Conservation (phyloP, 2,888 invertebrate species). For the Apamea anceps region DNA sequence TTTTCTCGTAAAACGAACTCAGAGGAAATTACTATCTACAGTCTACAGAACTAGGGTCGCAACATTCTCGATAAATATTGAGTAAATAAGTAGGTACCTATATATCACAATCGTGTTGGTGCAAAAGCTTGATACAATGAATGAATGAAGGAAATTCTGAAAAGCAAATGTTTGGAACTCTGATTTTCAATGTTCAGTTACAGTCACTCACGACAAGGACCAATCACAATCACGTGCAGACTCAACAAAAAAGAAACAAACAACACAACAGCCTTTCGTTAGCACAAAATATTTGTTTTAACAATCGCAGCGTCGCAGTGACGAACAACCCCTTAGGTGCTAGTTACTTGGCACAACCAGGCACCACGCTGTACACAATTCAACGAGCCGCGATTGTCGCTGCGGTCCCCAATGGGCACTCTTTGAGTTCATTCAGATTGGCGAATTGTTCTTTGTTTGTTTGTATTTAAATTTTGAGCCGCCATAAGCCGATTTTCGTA, state of each 20-base stretch:
- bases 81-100: background rate
- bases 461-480: constrained; percentile 58
- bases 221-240: background rate
- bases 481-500: constrained; percentile 54
- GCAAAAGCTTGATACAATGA: background rate
- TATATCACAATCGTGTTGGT: too few relatives aligned
- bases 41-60: background rate
- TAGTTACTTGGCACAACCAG: constrained; percentile 40
- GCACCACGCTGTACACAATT: constrained; percentile 39
- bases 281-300: constrained; percentile 8
- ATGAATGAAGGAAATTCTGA: background rate
- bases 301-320: constrained; percentile 13
- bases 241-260: background rate
- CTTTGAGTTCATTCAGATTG: constrained; percentile 52
- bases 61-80: background rate
- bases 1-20: constrained; percentile 21
- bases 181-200: background rate
- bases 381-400: constrained; percentile 48
- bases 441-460: constrained; percentile 52
- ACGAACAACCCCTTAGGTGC: constrained; percentile 48
- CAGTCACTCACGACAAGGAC: background rate
- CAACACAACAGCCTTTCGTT: background rate
- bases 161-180: background rate
- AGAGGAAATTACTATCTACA: constrained; percentile 15
- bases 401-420: constrained; percentile 51